Percentiles rank a stretch among this genome's conserved stretches.
Evolutionary conservation across 2,113 vertebrate genomes (phyloP).

Genomic region (Daboia siamensis): DNA sequence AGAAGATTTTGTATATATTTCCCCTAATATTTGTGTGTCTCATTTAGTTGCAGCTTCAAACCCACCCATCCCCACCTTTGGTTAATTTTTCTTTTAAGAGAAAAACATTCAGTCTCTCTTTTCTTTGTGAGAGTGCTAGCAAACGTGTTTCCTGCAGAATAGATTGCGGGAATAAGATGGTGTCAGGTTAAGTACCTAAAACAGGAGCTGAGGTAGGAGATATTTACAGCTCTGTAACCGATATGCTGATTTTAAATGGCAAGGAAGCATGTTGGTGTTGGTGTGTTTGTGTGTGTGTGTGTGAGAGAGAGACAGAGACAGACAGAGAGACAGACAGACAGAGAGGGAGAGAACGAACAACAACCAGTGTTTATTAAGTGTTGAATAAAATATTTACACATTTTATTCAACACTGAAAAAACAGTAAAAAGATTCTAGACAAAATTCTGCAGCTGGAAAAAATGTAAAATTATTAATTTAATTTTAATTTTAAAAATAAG

Average conservation of each 20-base stretch:
- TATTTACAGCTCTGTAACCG: conserved; percentile 58
- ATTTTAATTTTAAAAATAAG: conserved; percentile 9
- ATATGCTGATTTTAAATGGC: conserved; percentile 64
- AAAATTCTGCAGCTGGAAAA: background rate
- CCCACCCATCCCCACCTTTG: background rate
- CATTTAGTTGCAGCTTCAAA: background rate
- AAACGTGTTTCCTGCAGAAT: conserved; percentile 32
- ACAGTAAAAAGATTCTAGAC: background rate
- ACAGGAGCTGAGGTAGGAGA: conserved; percentile 56
- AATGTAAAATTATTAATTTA: background rate
- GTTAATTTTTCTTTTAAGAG: conserved; percentile 41
- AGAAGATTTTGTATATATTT: background rate
- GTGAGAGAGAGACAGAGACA: background rate
- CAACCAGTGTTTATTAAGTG: conserved; percentile 34
- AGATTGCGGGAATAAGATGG: conserved; percentile 52
- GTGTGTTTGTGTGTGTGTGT: background rate
- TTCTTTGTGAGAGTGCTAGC: conserved; percentile 50
- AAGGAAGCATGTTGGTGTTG: conserved; percentile 53
- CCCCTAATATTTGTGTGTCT: background rate
- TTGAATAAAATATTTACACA: conserved; percentile 41
- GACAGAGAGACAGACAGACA: no score
- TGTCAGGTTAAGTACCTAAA: conserved; percentile 60
- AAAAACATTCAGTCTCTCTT: background rate
- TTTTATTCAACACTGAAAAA: conserved; percentile 31
- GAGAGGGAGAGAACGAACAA: background rate